These are phyloP conservation scores for Argyra leucocephala DNA, from an alignment of 2,888 invertebrate species.

Conservation along the genomic window DNA sequence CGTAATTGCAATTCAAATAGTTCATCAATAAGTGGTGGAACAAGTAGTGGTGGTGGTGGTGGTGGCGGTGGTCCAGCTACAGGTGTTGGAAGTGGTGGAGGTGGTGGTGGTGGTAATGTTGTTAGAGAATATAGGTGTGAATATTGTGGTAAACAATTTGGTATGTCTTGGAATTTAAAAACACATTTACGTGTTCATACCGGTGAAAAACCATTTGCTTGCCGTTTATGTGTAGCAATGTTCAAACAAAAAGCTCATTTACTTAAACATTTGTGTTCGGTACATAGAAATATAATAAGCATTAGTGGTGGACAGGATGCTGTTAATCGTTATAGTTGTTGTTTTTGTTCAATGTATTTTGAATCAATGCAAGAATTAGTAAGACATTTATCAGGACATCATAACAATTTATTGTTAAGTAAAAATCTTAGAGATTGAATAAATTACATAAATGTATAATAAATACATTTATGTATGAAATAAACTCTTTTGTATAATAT, in stretches of 20 bases:
- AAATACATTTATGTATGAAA: not conserved
- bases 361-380: slow-evolving; percentile 79
- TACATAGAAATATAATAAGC: slow-evolving; percentile 79
- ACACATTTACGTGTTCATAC: slow-evolving; percentile 81
- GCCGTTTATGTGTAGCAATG: slow-evolving; percentile 81
- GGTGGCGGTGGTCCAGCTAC: slow-evolving; percentile 78
- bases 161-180: slow-evolving; percentile 87
- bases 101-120: slow-evolving; percentile 32
- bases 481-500: too few species aligned
- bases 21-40: slow-evolving; percentile 40
- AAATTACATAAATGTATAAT: not conserved
- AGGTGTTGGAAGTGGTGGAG: slow-evolving; percentile 72
- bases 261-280: slow-evolving; percentile 78
- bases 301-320: slow-evolving; percentile 57
- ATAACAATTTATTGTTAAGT: slow-evolving; percentile 76
- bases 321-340: slow-evolving; percentile 70
- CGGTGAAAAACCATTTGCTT: slow-evolving; percentile 82
- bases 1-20: slow-evolving; percentile 20
- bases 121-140: slow-evolving; percentile 80
- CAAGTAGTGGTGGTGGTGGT: slow-evolving; percentile 23
- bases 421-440: slow-evolving; percentile 72
- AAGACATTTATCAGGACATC: slow-evolving; percentile 76
- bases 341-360: slow-evolving; percentile 77
- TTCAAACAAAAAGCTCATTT: slow-evolving; percentile 85
- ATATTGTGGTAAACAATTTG: slow-evolving; percentile 83